These are phyloP conservation scores for Pollenia angustigena DNA, from an alignment of 2,888 invertebrate species.

Conservation along the genomic window DNA sequence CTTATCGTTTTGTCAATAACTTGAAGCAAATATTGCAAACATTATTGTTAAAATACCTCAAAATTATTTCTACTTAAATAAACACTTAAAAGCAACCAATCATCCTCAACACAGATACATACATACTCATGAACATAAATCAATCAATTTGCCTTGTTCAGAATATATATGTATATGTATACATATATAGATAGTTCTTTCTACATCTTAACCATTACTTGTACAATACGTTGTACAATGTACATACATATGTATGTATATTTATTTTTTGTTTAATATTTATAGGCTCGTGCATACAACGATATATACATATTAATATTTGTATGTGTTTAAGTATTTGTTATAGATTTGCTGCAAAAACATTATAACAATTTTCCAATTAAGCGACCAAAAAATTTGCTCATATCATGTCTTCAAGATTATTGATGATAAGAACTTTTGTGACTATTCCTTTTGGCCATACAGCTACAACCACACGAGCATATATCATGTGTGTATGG, in stretches of 20 bases:
- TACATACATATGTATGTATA: neutral
- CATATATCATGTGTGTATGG: neutral
- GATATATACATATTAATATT: neutral
- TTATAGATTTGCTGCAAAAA: slow-evolving; percentile 64
- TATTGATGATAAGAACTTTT: slow-evolving; percentile 58
- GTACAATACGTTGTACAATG: neutral
- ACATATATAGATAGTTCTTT: slow-evolving; percentile 12
- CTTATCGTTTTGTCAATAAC: slow-evolving; percentile 30
- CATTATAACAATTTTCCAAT: slow-evolving; percentile 83
- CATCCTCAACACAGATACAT: slow-evolving; percentile 45
- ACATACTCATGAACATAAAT: slow-evolving; percentile 33
- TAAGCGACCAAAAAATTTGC: slow-evolving; percentile 82
- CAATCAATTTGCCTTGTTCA: slow-evolving; percentile 67
- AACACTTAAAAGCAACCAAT: slow-evolving; percentile 65
- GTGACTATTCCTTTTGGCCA: slow-evolving; percentile 26
- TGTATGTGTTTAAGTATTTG: neutral
- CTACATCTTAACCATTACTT: neutral
- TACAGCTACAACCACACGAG: neutral
- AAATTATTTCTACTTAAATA: slow-evolving; percentile 76
- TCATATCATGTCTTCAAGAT: slow-evolving; percentile 81
- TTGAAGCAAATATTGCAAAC: slow-evolving; percentile 74
- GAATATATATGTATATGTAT: slow-evolving; percentile 6
- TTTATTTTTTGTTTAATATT: neutral
- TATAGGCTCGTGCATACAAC: neutral
- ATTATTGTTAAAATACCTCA: slow-evolving; percentile 80